Percentiles rank a stretch among this genome's conserved stretches.
Conservation (phyloP, 2,888 invertebrate species). For the Andrena fulva region DNA sequence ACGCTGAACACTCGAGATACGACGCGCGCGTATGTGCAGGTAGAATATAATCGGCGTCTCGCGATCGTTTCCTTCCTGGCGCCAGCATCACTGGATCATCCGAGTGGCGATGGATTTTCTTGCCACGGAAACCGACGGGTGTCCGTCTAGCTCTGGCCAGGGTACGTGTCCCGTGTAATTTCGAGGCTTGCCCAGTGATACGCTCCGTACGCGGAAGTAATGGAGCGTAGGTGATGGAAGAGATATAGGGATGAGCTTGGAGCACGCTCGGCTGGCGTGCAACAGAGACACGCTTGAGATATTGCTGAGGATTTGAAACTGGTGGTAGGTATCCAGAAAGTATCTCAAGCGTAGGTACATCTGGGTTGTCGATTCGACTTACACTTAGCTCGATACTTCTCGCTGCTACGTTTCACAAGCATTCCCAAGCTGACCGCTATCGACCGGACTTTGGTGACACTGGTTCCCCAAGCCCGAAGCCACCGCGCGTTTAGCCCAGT, state of each 20-base stretch:
- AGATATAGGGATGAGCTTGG: background rate
- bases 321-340: too few species aligned
- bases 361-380: too few species aligned
- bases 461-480: conserved; percentile 30
- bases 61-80: conserved; percentile 43
- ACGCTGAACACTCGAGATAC: conserved; percentile 51
- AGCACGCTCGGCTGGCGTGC: too few species aligned
- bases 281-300: too few species aligned
- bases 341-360: too few species aligned
- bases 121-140: conserved; percentile 35
- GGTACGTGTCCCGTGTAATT: conserved; percentile 34
- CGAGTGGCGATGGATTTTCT: conserved; percentile 44
- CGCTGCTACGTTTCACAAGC: too few species aligned
- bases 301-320: too few species aligned
- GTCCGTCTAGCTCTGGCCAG: conserved; percentile 37
- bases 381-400: too few species aligned
- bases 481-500: conserved; percentile 16
- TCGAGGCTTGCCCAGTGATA: conserved; percentile 6
- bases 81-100: conserved; percentile 38
- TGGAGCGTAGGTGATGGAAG: background rate
- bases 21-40: conserved; percentile 7
- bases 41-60: conserved; percentile 30
- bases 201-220: conserved; percentile 10
- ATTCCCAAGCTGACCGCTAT: background rate
- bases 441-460: conserved; percentile 10